Conservation (phyloP, 2,797 vertebrate genomes). For the Thamnophis elegans region DNA sequence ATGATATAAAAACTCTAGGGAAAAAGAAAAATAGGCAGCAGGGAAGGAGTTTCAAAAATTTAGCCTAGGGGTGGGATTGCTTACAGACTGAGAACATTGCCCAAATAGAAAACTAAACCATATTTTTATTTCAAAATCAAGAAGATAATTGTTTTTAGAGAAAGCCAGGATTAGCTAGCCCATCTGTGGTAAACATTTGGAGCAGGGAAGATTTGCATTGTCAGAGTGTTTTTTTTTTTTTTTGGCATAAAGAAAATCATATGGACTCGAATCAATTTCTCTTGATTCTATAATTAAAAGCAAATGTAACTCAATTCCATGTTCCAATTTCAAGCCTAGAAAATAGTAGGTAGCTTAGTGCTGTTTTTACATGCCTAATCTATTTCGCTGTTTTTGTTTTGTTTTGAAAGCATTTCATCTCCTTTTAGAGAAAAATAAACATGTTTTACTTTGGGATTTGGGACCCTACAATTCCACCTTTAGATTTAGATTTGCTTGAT, state of each 20-base stretch:
- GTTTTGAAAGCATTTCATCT: neutral
- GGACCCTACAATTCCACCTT: neutral
- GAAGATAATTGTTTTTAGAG: neutral
- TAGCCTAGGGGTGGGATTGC: neutral
- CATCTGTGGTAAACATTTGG: neutral
- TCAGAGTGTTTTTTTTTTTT: neutral
- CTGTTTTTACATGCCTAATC: neutral
- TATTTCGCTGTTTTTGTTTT: neutral
- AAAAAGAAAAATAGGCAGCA: neutral
- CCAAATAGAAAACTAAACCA: constrained; percentile 5
- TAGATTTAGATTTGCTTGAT: neutral
- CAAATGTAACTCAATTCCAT: neutral
- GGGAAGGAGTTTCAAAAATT: neutral
- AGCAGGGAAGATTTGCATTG: neutral
- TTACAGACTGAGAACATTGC: constrained; percentile 21
- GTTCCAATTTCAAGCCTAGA: neutral
- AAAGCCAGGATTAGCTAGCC: neutral
- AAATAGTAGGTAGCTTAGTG: neutral
- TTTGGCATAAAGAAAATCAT: neutral
- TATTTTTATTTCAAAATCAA: constrained; percentile 16
- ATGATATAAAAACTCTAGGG: neutral
- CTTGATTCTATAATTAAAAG: neutral
- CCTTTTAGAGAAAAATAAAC: neutral
- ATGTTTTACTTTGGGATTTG: neutral
- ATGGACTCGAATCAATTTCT: neutral